Conservation (phyloP, 2,888 invertebrate genomes). For the Tenodera sinensis region DNA sequence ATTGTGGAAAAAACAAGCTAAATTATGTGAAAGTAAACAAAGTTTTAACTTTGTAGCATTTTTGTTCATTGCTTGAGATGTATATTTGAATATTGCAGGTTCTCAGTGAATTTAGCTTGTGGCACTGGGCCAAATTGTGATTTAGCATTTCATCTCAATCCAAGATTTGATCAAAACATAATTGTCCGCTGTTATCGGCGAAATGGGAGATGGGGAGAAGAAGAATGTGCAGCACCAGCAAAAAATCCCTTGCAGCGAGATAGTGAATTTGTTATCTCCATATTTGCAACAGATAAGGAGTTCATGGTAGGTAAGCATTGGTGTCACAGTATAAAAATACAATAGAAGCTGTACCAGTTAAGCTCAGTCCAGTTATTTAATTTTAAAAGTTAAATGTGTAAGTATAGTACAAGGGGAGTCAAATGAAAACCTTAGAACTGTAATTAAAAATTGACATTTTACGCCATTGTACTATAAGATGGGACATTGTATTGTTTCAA, state of each 20-base stretch:
- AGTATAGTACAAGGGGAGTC: too few species aligned
- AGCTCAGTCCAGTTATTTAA: neutral
- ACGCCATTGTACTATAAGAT: too few species aligned
- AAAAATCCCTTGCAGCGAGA: slow-evolving; percentile 49
- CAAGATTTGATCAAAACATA: slow-evolving; percentile 71
- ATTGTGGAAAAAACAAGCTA: too few species aligned
- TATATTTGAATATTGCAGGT: slow-evolving; percentile 46
- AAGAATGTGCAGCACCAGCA: slow-evolving; percentile 52
- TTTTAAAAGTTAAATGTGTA: too few species aligned
- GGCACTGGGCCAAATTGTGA: slow-evolving; percentile 47
- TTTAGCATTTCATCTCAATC: slow-evolving; percentile 77
- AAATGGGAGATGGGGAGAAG: slow-evolving; percentile 67
- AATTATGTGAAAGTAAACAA: too few species aligned
- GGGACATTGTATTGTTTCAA: too few species aligned
- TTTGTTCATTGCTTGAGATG: neutral
- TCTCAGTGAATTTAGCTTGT: slow-evolving; percentile 59
- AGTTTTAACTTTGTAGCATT: neutral
- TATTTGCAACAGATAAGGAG: slow-evolving; percentile 54
- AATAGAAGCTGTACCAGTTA: neutral
- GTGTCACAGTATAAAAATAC: neutral
- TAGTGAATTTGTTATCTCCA: slow-evolving; percentile 54
- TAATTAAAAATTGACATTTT: too few species aligned
- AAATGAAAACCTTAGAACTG: too few species aligned
- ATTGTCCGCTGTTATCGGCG: slow-evolving; percentile 71
- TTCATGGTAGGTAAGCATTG: slow-evolving; percentile 31